phyloP scores from a whole-genome alignment of 2,113 vertebrate species.

The Naja naja region DNA sequence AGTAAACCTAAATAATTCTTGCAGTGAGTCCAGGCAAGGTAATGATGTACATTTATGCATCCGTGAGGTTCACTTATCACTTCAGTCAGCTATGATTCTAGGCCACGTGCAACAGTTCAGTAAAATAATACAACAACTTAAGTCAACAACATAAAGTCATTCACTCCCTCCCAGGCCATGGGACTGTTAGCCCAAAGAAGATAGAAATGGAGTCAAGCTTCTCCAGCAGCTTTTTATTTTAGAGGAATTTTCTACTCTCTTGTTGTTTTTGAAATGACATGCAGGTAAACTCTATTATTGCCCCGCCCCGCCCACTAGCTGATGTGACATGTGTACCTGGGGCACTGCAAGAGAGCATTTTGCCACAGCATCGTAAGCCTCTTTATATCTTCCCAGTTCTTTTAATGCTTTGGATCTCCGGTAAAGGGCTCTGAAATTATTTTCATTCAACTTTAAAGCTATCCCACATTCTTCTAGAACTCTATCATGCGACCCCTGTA shows the following conservation, averaged over 20 bases:
- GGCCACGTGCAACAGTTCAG: not conserved
- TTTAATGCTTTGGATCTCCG: constrained; percentile 89
- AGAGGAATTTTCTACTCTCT: not conserved
- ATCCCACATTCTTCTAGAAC: constrained; percentile 88
- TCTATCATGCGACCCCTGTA: constrained; percentile 83
- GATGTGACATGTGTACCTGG: constrained; percentile 75
- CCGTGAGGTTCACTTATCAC: not conserved
- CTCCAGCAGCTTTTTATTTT: not conserved
- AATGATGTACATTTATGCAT: not conserved
- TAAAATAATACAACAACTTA: not conserved
- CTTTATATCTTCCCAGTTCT: constrained; percentile 83
- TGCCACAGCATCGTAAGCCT: constrained; percentile 92
- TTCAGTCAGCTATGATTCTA: not conserved
- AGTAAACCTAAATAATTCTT: not conserved
- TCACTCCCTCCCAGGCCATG: not conserved
- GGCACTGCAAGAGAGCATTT: constrained; percentile 92
- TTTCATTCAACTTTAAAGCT: constrained; percentile 82
- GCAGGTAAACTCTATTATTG: not conserved
- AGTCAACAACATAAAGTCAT: not conserved
- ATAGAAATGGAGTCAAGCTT: not conserved
- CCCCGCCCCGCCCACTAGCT: not conserved
- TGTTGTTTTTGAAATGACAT: not conserved
- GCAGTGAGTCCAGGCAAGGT: not conserved
- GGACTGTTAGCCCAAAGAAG: not conserved
- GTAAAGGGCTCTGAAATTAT: constrained; percentile 89